phyloP scores from a whole-genome alignment of 2,888 invertebrate species.

The Diaperis boleti region DNA sequence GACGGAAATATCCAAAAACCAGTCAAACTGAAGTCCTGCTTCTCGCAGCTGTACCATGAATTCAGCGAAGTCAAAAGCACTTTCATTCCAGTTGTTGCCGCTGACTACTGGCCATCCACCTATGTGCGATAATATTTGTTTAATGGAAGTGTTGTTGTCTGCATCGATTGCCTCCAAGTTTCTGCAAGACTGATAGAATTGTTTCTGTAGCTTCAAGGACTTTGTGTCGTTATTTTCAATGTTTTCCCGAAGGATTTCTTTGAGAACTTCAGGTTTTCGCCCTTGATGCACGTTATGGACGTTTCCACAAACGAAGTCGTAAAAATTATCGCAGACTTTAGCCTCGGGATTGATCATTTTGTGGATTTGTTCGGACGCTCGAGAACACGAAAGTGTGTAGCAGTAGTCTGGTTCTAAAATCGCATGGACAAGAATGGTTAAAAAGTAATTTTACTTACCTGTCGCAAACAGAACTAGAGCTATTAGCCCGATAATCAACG shows the following conservation, averaged over 20 bases:
- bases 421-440: not conserved
- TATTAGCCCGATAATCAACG: slow-evolving; percentile 5
- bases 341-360: slow-evolving; percentile 1
- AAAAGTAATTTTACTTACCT: slow-evolving; percentile 18
- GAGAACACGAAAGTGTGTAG: slow-evolving; percentile 9
- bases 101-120: slow-evolving; percentile 58
- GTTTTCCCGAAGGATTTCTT: slow-evolving; percentile 61
- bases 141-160: slow-evolving; percentile 22
- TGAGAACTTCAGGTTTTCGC: not conserved
- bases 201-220: slow-evolving; percentile 65
- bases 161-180: slow-evolving; percentile 28
- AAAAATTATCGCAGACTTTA: slow-evolving; percentile 23
- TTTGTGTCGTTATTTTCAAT: slow-evolving; percentile 60
- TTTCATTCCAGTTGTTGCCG: slow-evolving; percentile 49
- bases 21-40: slow-evolving; percentile 25
- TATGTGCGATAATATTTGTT: slow-evolving; percentile 30
- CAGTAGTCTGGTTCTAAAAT: slow-evolving; percentile 14
- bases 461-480: slow-evolving; percentile 14
- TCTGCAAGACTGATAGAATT: slow-evolving; percentile 65
- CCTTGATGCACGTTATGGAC: slow-evolving; percentile 54
- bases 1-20: slow-evolving; percentile 34
- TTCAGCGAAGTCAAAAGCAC: slow-evolving; percentile 48
- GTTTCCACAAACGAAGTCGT: slow-evolving; percentile 78
- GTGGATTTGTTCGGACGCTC: slow-evolving; percentile 12
- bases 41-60: slow-evolving; percentile 22